These are phyloP conservation scores for Misgurnus mizolepis DNA, from an alignment of 2,113 vertebrate species.

Conservation along the genomic window DNA sequence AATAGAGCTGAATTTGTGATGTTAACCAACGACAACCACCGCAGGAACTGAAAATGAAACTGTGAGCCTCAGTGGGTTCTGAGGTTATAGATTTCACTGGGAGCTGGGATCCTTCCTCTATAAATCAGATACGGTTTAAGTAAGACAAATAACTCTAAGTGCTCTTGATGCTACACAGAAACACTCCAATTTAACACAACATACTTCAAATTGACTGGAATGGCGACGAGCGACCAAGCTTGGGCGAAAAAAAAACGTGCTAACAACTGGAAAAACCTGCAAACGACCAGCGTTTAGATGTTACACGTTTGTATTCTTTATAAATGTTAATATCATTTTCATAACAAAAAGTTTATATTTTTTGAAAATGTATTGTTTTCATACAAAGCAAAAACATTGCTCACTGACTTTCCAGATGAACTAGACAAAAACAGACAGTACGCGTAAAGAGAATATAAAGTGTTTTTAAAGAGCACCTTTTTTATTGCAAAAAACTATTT, in stretches of 20 bases:
- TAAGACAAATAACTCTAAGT: conserved; percentile 25
- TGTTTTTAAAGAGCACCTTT: no score
- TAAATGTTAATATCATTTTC: not conserved
- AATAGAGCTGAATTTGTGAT: conserved; percentile 37
- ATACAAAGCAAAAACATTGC: not conserved
- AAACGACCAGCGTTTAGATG: not conserved
- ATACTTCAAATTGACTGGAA: conserved; percentile 54
- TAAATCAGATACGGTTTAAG: conserved; percentile 45
- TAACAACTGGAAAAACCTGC: conserved; percentile 31
- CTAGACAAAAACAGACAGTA: no score
- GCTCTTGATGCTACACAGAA: conserved; percentile 56
- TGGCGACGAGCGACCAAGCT: not conserved
- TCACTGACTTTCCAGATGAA: no score
- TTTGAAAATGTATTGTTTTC: not conserved
- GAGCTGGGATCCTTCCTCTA: conserved; percentile 36
- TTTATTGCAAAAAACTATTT: no score
- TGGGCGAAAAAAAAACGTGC: not conserved
- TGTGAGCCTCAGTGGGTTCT: conserved; percentile 17
- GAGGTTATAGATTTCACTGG: conserved; percentile 42
- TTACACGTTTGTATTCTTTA: not conserved
- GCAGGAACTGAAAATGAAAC: conserved; percentile 40
- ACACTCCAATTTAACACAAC: conserved; percentile 49
- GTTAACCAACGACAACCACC: conserved; percentile 23
- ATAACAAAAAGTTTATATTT: no score
- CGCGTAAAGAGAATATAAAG: no score